Percentiles rank a stretch among this genome's conserved stretches.
Evolutionary conservation across 2,888 invertebrate species (phyloP).

Genomic region (Cataglyphis altisquamis): DNA sequence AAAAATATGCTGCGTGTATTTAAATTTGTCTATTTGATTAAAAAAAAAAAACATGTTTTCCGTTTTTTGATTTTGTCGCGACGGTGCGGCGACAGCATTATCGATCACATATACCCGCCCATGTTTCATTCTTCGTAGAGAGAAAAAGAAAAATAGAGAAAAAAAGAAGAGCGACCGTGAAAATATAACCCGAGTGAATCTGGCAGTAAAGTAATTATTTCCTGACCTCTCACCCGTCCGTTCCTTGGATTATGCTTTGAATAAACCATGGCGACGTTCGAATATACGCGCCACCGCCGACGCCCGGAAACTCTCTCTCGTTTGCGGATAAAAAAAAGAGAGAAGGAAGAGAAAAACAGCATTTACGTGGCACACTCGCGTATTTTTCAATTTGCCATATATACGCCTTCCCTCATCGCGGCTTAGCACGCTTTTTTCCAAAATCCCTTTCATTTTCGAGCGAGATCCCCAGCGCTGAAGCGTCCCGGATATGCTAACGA

Average conservation of each 20-base stretch:
- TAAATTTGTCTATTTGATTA: background rate
- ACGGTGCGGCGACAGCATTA: conserved; percentile 1
- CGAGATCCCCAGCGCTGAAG: conserved; percentile 14
- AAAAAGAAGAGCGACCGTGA: background rate
- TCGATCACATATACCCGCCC: conserved; percentile 11
- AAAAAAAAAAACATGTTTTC: conserved; percentile 1
- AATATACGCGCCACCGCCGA: conserved; percentile 34
- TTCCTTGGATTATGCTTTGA: conserved; percentile 56
- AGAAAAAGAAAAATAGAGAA: background rate
- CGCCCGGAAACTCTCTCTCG: conserved; percentile 42
- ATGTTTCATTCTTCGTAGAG: background rate
- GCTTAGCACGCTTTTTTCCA: conserved; percentile 58
- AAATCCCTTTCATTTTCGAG: conserved; percentile 55
- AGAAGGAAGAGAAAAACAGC: conserved; percentile 43
- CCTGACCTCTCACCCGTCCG: conserved; percentile 28
- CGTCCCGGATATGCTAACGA: conserved; percentile 36
- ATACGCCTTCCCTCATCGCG: conserved; percentile 38
- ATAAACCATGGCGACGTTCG: conserved; percentile 52
- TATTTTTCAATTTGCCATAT: conserved; percentile 66
- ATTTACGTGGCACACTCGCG: conserved; percentile 55
- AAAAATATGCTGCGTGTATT: background rate
- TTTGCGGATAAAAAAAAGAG: conserved; percentile 28
- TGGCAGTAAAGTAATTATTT: conserved; percentile 55
- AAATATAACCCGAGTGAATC: conserved; percentile 41
- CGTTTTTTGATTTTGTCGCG: conserved; percentile 10